Conservation (phyloP, 2,888 invertebrate genomes). For the Archips xylosteana region DNA sequence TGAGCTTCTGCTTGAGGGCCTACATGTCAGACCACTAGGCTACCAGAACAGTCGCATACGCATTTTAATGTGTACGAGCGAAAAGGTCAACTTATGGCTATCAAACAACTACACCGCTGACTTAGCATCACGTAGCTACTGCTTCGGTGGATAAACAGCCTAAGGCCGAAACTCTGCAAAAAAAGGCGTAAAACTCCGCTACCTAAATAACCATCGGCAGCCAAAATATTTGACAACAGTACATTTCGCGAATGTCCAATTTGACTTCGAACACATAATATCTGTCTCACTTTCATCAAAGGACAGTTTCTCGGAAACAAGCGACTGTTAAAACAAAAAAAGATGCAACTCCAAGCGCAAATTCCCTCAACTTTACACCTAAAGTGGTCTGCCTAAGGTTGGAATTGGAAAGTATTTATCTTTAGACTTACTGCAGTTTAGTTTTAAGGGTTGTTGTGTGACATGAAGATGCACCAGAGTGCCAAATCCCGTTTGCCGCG, state of each 20-base stretch:
- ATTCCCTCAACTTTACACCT: background rate
- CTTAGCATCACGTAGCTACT: no score
- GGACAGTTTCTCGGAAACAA: constrained; percentile 45
- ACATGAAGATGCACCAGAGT: constrained; percentile 29
- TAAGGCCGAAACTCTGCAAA: constrained; percentile 10
- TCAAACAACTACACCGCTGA: no score
- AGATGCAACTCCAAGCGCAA: background rate
- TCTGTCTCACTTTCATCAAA: constrained; percentile 50
- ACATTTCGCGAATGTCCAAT: constrained; percentile 46
- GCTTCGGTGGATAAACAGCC: background rate
- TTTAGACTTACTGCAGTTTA: background rate
- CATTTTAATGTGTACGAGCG: no score
- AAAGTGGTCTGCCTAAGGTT: background rate
- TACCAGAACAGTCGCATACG: no score
- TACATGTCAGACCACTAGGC: no score
- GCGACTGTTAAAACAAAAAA: background rate
- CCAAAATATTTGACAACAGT: constrained; percentile 24
- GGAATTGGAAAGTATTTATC: background rate
- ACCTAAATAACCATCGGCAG: constrained; percentile 32
- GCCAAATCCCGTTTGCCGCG: constrained; percentile 36
- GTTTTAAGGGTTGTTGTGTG: constrained; percentile 7
- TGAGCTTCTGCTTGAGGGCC: no score
- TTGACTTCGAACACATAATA: constrained; percentile 49
- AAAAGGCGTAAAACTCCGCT: constrained; percentile 3
- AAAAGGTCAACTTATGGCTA: no score